Percentiles rank a stretch among this genome's conserved stretches.
Evolutionary conservation across 2,888 invertebrate genomes (phyloP).

Genomic region (Ganaspis brasiliensis): DNA sequence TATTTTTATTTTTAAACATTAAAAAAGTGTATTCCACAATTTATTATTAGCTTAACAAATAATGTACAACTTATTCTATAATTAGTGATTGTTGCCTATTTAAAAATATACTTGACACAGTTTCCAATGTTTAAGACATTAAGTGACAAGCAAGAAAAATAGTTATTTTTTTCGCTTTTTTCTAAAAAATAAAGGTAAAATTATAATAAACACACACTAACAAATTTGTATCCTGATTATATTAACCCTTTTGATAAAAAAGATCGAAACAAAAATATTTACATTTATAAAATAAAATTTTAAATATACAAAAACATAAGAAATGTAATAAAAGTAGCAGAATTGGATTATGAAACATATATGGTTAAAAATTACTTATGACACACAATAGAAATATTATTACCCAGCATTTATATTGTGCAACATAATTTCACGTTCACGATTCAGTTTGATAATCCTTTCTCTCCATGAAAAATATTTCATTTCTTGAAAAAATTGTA

Average conservation of each 20-base stretch:
- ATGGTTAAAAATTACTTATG: neutral
- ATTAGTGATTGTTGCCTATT: slow-evolving; percentile 9
- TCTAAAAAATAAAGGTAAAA: no score
- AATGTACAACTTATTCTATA: no score
- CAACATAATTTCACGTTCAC: slow-evolving; percentile 1
- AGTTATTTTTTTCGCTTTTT: no score
- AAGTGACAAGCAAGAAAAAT: no score
- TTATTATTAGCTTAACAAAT: neutral
- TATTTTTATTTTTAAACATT: no score
- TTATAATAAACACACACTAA: no score
- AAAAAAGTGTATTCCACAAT: neutral
- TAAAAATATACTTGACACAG: slow-evolving; percentile 17
- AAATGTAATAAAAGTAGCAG: neutral
- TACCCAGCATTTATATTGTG: slow-evolving; percentile 17
- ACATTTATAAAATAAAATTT: neutral
- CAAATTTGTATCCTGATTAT: no score
- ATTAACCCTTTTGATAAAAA: no score
- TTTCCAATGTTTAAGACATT: neutral
- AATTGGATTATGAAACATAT: neutral
- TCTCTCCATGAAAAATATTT: neutral
- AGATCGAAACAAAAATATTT: neutral
- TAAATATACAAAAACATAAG: neutral
- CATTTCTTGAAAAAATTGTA: neutral
- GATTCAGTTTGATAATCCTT: neutral
- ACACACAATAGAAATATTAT: neutral